Evolutionary conservation across 2,113 vertebrate species (phyloP), one percentile per base, ranked within the genome.

Genomic region (Ceyx cyanopectus): DNA sequence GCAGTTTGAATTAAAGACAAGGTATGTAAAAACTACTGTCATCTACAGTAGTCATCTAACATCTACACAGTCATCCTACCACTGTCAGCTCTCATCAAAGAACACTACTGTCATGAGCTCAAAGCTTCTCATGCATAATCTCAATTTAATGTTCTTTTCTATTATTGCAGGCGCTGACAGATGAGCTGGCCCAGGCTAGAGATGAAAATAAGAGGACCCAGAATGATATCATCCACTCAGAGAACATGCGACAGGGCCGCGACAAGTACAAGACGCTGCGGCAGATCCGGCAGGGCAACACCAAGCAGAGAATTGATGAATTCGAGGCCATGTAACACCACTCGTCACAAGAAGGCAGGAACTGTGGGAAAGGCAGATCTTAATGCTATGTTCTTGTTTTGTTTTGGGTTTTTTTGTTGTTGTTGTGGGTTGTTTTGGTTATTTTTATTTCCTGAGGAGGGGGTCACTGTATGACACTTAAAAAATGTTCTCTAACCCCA

Each of bases 181-280:
- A 95, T 7, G 99, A 99, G 97, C 96, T 99, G 97, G 98, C 98
- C 63, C 98, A 99, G 62, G 98, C 98, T 19, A 97, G 98, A 20
- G 98, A 99, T 20, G 98, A 99, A 18, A 98, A 98, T 74, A 99
- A 98, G 98, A 98, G 98, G 78, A 99, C 99, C 72, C 97, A 98
- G 85, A 99, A 99, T 1, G 99, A 99, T 53, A 85, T 99, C 41
- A 98, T 99, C 72, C 99, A 99, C 97, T 97, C 97, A 0, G 98
- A 99, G 97, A 99, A 99, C 48, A 96, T 99, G 92, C 94, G 98
- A 43, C 98, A 97, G 53, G 99, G 99, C 54, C 99, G 99, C 34
- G 99, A 99, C 98, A 99, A 99, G 97, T 99, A 99, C 98, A 99
- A 99, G 97, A 99, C 99, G 0, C 97, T 99, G 97, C 97, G 98